These are phyloP conservation scores for Columbina picui DNA, from an alignment of 2,113 vertebrate genomes.

Conservation along the genomic window DNA sequence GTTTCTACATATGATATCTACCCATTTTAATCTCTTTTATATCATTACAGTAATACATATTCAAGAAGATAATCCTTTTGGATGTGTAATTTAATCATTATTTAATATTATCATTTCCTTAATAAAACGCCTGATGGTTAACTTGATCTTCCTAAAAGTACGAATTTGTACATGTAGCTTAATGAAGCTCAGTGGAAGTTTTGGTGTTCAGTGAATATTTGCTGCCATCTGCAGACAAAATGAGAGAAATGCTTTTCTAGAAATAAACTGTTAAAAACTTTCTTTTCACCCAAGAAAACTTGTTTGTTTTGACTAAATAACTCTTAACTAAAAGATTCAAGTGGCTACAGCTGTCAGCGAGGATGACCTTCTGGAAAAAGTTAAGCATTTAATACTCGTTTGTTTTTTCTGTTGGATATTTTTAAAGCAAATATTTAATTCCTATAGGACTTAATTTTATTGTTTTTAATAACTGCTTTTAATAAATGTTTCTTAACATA, in stretches of 20 bases:
- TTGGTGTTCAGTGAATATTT: background rate
- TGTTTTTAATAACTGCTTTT: background rate
- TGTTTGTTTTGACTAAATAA: background rate
- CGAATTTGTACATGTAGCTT: no score
- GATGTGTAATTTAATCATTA: background rate
- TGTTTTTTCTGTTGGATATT: background rate
- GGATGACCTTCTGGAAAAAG: background rate
- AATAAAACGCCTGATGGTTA: background rate
- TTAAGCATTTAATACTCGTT: background rate
- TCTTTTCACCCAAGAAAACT: accelerated
- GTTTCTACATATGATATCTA: background rate
- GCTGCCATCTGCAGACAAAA: constrained; percentile 59
- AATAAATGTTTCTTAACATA: background rate
- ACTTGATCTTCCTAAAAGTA: background rate
- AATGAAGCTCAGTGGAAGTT: background rate
- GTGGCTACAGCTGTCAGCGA: background rate
- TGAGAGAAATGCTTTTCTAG: background rate
- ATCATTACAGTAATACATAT: background rate
- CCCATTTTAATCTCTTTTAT: background rate
- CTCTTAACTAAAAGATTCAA: background rate
- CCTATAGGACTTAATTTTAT: background rate
- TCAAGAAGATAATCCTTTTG: background rate
- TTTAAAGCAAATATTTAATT: background rate
- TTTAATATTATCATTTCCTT: background rate
- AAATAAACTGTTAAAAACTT: background rate